Evolutionary conservation across 2,888 invertebrate genomes (phyloP).

Genomic region (Tachina fera): DNA sequence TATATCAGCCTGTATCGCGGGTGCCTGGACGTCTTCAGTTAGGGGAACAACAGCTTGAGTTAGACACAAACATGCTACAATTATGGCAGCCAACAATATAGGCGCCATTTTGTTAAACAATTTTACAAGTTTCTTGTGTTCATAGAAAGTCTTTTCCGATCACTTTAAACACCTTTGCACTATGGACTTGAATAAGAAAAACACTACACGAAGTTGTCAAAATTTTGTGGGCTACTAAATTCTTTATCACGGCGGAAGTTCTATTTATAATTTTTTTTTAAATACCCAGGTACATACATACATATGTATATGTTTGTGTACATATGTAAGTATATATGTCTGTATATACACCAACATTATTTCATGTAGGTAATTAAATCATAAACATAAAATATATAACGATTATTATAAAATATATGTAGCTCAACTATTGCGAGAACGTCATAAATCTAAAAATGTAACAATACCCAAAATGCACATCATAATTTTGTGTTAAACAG

Average conservation of each 20-base stretch:
- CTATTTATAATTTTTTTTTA: slow-evolving; percentile 52
- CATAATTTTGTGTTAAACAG: no score
- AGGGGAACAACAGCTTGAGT: slow-evolving; percentile 69
- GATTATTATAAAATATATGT: no score
- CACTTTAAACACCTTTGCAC: slow-evolving; percentile 8
- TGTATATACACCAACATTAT: no score
- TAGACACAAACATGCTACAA: slow-evolving; percentile 73
- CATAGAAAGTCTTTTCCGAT: not conserved
- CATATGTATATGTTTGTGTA: no score
- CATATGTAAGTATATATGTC: no score
- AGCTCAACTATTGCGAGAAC: no score
- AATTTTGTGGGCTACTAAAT: slow-evolving; percentile 70
- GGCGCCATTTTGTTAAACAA: slow-evolving; percentile 48
- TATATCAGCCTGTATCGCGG: slow-evolving; percentile 24
- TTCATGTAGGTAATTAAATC: no score
- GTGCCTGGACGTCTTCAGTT: slow-evolving; percentile 54
- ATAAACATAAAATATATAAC: no score
- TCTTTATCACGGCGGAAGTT: not conserved
- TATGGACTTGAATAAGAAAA: not conserved
- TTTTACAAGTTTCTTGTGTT: not conserved
- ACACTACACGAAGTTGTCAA: slow-evolving; percentile 43
- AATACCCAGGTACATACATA: no score
- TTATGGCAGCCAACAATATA: slow-evolving; percentile 49
- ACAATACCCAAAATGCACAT: no score
- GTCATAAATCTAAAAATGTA: no score